A percentile compares a stretch with the other conserved stretches of the same genome.
Conservation (phyloP, 1,140 invertebrate genomes). For the Chionoecetes opilio region DNA sequence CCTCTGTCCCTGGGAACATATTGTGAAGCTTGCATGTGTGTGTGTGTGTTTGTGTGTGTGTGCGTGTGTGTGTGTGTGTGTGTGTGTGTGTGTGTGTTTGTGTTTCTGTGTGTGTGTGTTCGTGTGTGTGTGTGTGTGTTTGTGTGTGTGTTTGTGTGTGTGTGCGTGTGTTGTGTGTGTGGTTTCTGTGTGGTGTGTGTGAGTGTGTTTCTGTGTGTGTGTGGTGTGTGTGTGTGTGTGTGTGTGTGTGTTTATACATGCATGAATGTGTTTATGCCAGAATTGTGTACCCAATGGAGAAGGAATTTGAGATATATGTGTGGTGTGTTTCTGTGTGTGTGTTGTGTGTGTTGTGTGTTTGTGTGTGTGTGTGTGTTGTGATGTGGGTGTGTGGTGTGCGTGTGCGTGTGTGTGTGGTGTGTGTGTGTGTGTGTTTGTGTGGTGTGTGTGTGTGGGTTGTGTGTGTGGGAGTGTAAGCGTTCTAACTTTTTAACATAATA, state of each 20-base stretch:
- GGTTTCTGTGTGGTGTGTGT: slow-evolving; percentile 6
- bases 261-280: neutral
- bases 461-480: neutral
- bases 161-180: neutral
- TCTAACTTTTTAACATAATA: neutral
- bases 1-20: too few relatives aligned
- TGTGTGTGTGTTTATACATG: neutral
- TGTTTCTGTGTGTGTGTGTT: neutral
- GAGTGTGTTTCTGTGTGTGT: slow-evolving; percentile 5
- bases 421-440: neutral
- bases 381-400: too few relatives aligned
- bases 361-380: slow-evolving; percentile 2
- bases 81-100: slow-evolving; percentile 17
- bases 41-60: slow-evolving; percentile 17
- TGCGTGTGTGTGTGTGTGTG: slow-evolving; percentile 25
- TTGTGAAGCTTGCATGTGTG: neutral
- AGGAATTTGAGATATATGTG: neutral
- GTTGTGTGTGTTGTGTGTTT: neutral
- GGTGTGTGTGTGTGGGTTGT: neutral
- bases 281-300: neutral
- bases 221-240: slow-evolving; percentile 3
- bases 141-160: slow-evolving; percentile 4
- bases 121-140: neutral
- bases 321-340: neutral
- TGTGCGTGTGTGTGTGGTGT: neutral